Percentiles rank a stretch among this genome's conserved stretches.
phyloP scores from a whole-genome alignment of 2,797 vertebrate species.

The Avahi laniger region DNA sequence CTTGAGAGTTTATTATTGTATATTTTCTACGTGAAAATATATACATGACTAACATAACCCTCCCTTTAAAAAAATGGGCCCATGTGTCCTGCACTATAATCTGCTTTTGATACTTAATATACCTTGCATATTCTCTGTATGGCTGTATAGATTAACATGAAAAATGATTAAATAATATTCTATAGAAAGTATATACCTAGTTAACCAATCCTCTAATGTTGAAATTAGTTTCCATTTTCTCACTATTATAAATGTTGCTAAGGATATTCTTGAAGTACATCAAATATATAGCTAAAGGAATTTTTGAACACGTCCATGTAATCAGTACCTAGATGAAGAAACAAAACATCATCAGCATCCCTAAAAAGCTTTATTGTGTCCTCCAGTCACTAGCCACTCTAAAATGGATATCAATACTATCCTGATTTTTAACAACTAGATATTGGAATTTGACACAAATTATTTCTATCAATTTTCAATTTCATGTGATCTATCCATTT shows the following conservation, averaged over 20 bases:
- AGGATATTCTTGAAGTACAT: slow-evolving; percentile 6
- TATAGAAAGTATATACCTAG: slow-evolving; percentile 4
- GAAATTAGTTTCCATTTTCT: slow-evolving; percentile 34
- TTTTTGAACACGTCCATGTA: slow-evolving; percentile 40
- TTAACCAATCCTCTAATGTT: slow-evolving; percentile 30
- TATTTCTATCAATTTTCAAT: slow-evolving; percentile 33
- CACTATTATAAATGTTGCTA: slow-evolving; percentile 28
- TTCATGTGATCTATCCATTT: background rate
- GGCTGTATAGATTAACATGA: background rate
- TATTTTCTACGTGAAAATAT: slow-evolving; percentile 36
- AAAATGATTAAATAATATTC: background rate
- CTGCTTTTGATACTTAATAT: background rate
- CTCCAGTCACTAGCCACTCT: background rate
- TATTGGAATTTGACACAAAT: slow-evolving; percentile 5
- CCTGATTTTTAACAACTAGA: background rate
- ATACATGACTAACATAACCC: background rate
- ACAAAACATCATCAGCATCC: background rate
- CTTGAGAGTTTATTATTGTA: background rate
- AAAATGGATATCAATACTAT: background rate
- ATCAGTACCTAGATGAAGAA: slow-evolving; percentile 33
- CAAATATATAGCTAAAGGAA: background rate
- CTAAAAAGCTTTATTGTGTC: background rate
- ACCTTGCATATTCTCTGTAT: background rate
- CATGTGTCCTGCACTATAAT: background rate
- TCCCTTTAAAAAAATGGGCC: background rate